Evolutionary conservation across 2,797 vertebrate genomes (phyloP), one percentile per base, ranked within the genome.

Genomic region (Sebastes itinus): DNA sequence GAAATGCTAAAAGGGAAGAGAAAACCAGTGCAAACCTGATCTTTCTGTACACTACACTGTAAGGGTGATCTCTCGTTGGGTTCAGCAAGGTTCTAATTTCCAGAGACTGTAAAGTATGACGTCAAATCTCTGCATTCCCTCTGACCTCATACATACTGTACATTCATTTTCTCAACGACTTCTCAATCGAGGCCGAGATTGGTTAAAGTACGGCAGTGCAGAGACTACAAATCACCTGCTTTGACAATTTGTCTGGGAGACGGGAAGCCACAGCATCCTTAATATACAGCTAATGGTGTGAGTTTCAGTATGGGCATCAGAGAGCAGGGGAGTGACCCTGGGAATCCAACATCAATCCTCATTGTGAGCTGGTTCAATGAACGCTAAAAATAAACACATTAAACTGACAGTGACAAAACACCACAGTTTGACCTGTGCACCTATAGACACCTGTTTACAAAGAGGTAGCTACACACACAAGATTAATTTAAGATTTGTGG

Each of bases 361-460:
- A 85, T 76, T 80, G 55, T 55, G 46, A 79, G 62, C 42, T 12
- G 16, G 64, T 61, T 82, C 87, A 90, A 75, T 77, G 58, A 80
- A 32, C 0, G 16, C 84, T 88, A 79, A 81, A 91, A 92, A 92
- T 85, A 90, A 81, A 85, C 83, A 82, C 55, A 62, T 64, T 58
- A 33, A 72, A 73, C 38, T 72, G 70, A 87, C 70, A 14, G 14
- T 55, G 59, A 78, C 55, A 69, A 78, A 82, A 66, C 4, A 52
- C 13, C 23, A 69, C 58, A 60, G 33, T 30, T 64, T 72, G 20
- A 81, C 72, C 68, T 33, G 11, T 55, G 27, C 81, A 83, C 71
- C 69, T 72, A 27, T 28, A 58, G n/a, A 63, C 65, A 18, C 23
- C 2, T 71, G 25, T 28, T 3, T n/a, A 54, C n/a, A 62, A 12